Evolutionary conservation across 2,888 invertebrate species (phyloP).

Genomic region (Papilio demoleus): DNA sequence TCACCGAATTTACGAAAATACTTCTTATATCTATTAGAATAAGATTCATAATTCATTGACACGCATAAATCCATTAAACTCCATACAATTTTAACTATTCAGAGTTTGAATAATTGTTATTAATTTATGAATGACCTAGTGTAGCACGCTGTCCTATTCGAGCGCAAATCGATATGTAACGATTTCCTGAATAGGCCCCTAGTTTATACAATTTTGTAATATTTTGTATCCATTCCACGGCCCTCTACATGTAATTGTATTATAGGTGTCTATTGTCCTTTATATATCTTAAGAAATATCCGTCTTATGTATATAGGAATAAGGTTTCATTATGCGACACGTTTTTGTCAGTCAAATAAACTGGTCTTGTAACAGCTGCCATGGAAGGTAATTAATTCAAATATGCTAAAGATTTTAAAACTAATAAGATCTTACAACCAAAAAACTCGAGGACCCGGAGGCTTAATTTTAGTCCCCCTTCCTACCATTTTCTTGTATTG

Average conservation of each 20-base stretch:
- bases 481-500: too few relatives aligned
- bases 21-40: conserved; percentile 1
- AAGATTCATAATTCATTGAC: conserved; percentile 17
- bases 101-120: conserved; percentile 66
- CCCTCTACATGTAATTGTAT: conserved; percentile 70
- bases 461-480: too few relatives aligned
- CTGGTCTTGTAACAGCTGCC: conserved; percentile 31
- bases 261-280: conserved; percentile 78
- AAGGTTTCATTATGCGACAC: conserved; percentile 61
- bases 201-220: conserved; percentile 70
- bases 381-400: conserved; percentile 13
- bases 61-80: conserved; percentile 30
- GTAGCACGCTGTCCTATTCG: conserved; percentile 48
- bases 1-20: conserved; percentile 49
- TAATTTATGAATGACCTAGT: conserved; percentile 59
- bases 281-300: conserved; percentile 73
- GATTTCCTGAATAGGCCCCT: conserved; percentile 43
- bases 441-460: too few relatives aligned
- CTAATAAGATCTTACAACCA: too few relatives aligned
- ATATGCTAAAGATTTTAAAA: too few relatives aligned
- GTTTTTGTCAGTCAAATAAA: conserved; percentile 47
- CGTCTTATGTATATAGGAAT: conserved; percentile 74
- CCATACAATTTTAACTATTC: conserved; percentile 59
- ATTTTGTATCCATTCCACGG: conserved; percentile 81
- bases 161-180: conserved; percentile 40